Conservation (phyloP, 2,113 vertebrate species). For the Craseonycteris thonglongyai region DNA sequence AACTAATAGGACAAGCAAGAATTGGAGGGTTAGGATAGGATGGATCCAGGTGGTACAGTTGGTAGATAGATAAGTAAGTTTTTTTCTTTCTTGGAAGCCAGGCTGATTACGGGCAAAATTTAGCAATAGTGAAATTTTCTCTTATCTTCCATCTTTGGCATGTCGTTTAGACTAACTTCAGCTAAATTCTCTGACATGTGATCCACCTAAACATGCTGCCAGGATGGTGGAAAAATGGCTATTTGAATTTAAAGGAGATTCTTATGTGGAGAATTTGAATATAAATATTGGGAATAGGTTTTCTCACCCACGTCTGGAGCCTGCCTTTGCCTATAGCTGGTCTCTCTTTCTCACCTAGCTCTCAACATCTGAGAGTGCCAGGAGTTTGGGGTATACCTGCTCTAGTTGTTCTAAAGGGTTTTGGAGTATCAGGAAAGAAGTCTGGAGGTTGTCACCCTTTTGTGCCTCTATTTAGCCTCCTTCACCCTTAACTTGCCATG, state of each 20-base stretch:
- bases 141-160: background rate
- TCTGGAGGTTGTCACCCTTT: background rate
- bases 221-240: background rate
- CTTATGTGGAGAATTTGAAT: background rate
- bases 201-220: background rate
- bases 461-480: background rate
- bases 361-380: background rate
- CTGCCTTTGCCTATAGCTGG: background rate
- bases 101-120: background rate
- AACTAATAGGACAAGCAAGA: background rate
- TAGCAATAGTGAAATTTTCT: background rate
- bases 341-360: background rate
- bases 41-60: background rate
- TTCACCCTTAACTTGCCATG: background rate
- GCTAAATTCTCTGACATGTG: background rate
- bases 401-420: background rate
- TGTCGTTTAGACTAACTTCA: background rate
- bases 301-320: rapidly evolving
- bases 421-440: background rate
- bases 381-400: background rate
- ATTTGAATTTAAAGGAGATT: background rate
- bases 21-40: background rate
- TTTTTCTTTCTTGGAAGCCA: background rate
- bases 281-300: background rate
- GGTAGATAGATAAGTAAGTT: background rate